These are phyloP conservation scores for Galago senegalensis DNA, from an alignment of 2,797 vertebrate genomes.

Conservation along the genomic window DNA sequence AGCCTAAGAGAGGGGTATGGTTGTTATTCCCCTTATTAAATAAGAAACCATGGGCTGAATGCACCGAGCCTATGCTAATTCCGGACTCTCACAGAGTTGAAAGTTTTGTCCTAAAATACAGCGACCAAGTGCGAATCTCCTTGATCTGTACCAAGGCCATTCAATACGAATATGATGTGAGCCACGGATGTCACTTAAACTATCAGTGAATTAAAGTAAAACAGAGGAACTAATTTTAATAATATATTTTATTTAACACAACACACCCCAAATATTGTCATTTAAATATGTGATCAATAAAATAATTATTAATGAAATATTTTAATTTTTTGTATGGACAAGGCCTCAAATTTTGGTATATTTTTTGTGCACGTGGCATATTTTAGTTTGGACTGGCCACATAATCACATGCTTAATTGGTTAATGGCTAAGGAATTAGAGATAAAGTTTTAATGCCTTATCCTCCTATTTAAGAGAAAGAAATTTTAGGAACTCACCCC, in stretches of 20 bases:
- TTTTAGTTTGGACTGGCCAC: not conserved
- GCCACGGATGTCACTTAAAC: not conserved
- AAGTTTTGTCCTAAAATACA: conserved; percentile 36
- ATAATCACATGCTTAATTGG: not conserved
- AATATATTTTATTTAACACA: not conserved
- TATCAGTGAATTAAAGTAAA: not conserved
- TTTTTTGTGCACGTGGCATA: not conserved
- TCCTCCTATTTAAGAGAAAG: conserved; percentile 65
- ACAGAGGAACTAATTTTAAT: not conserved
- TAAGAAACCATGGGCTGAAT: not conserved
- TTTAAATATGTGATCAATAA: not conserved
- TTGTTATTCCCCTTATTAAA: not conserved
- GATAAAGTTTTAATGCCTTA: not conserved
- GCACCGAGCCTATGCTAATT: too few species aligned
- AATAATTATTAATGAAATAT: not conserved
- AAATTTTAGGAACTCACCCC: not conserved
- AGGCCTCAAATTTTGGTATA: not conserved
- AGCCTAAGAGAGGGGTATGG: not conserved
- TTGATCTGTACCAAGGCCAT: not conserved
- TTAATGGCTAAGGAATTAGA: not conserved
- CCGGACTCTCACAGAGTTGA: not conserved
- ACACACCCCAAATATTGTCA: not conserved
- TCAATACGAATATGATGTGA: not conserved
- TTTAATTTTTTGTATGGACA: not conserved
- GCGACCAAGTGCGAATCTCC: not conserved